These are phyloP conservation scores for Noturus placidus DNA, from an alignment of 2,113 vertebrate species.

Conservation along the genomic window DNA sequence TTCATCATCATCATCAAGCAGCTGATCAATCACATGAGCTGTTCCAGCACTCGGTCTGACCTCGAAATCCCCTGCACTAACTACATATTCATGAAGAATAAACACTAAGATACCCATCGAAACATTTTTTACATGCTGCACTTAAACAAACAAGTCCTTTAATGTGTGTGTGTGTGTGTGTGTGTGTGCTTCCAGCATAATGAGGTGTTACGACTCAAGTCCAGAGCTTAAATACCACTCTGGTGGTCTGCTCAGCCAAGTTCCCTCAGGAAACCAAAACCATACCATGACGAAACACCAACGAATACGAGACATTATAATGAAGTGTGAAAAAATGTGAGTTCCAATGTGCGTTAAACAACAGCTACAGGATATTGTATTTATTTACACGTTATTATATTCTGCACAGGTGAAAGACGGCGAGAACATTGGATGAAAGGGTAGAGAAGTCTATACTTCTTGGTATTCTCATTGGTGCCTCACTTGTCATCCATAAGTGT, in stretches of 20 bases:
- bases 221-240: neutral
- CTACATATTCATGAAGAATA: neutral
- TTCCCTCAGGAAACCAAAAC: neutral
- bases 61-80: neutral
- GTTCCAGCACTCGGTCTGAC: neutral
- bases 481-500: too few relatives aligned
- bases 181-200: neutral
- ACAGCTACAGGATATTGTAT: too few relatives aligned
- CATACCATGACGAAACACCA: neutral
- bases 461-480: too few relatives aligned
- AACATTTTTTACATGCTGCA: neutral
- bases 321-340: too few relatives aligned
- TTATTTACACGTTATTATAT: too few relatives aligned
- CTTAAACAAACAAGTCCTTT: neutral
- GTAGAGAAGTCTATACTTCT: too few relatives aligned
- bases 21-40: neutral
- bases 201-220: neutral
- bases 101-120: neutral
- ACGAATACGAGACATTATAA: too few relatives aligned
- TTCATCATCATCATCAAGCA: too few relatives aligned
- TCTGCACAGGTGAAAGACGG: too few relatives aligned
- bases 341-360: too few relatives aligned
- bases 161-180: neutral
- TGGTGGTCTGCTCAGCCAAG: slow-evolving; percentile 7
- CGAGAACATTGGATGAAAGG: too few relatives aligned